Percentiles rank a stretch among this genome's conserved stretches.
These are phyloP conservation scores for Brachionus manjavacas DNA, from an alignment of 1,140 invertebrate species.

Conservation along the genomic window DNA sequence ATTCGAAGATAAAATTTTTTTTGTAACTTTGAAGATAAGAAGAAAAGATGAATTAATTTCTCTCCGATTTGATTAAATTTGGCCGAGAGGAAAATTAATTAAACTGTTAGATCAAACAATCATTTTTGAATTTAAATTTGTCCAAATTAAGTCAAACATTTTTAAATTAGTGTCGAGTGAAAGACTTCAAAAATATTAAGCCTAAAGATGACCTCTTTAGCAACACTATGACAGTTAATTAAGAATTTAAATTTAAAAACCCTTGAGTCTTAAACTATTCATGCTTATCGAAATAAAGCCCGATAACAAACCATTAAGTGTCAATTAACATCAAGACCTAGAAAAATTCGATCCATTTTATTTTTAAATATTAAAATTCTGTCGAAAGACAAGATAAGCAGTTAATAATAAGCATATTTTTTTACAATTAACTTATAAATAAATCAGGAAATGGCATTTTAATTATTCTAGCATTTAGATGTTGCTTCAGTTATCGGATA, in stretches of 20 bases:
- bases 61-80: neutral
- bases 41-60: neutral
- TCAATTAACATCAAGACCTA: conserved; percentile 3
- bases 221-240: neutral
- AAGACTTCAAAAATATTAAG: neutral
- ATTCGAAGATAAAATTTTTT: neutral
- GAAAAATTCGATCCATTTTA: neutral
- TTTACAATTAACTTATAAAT: neutral
- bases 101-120: neutral
- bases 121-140: neutral
- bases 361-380: neutral
- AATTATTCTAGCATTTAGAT: neutral
- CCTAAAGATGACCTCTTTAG: neutral
- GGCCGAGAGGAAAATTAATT: neutral
- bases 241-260: neutral
- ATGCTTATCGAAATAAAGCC: conserved; percentile 24
- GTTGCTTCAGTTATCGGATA: neutral
- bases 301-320: neutral
- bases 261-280: conserved; percentile 1
- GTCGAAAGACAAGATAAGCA: neutral
- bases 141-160: neutral
- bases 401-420: neutral
- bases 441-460: neutral
- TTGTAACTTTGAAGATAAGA: neutral
- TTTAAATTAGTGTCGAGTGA: neutral